Evolutionary conservation across 2,888 invertebrate genomes (phyloP).

Genomic region (Stomorhina lunata): DNA sequence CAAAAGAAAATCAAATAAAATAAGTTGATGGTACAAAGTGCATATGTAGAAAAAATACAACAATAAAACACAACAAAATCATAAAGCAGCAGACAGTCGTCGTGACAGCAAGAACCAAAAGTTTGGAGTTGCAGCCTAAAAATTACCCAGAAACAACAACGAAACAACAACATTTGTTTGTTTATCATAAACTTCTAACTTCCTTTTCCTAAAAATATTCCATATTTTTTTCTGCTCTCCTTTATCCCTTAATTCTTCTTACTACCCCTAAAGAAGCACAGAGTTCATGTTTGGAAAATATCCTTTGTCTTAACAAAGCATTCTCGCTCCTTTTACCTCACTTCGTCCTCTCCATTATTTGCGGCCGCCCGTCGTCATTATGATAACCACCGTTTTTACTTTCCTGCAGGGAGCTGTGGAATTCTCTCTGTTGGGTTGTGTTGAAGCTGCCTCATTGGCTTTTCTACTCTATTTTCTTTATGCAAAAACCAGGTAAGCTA

Average conservation of each 20-base stretch:
- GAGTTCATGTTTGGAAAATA: conserved; percentile 9
- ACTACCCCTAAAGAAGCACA: not conserved
- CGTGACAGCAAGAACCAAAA: not conserved
- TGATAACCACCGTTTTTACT: conserved; percentile 73
- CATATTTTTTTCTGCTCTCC: not conserved
- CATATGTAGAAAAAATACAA: conserved; percentile 24
- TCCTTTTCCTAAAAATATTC: not conserved
- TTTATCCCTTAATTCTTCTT: not conserved
- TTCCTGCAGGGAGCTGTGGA: conserved; percentile 73
- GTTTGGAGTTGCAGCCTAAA: conserved; percentile 5
- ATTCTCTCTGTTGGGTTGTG: conserved; percentile 75
- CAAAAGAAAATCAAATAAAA: not conserved
- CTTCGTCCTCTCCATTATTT: not conserved
- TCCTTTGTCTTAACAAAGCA: not conserved
- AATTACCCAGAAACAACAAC: not conserved
- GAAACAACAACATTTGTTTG: not conserved
- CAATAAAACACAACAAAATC: not conserved
- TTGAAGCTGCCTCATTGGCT: conserved; percentile 77
- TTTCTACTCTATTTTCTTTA: conserved; percentile 78
- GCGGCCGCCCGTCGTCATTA: conserved; percentile 36
- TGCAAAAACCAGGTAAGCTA: conserved; percentile 77
- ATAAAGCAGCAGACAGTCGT: conserved; percentile 7
- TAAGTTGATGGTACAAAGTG: conserved; percentile 33
- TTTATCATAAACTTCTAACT: conserved; percentile 16
- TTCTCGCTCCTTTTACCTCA: not conserved